A percentile compares a stretch with the other conserved stretches of the same genome.
phyloP scores from a whole-genome alignment of 2,888 invertebrate genomes.

The Herminia tarsipennalis region DNA sequence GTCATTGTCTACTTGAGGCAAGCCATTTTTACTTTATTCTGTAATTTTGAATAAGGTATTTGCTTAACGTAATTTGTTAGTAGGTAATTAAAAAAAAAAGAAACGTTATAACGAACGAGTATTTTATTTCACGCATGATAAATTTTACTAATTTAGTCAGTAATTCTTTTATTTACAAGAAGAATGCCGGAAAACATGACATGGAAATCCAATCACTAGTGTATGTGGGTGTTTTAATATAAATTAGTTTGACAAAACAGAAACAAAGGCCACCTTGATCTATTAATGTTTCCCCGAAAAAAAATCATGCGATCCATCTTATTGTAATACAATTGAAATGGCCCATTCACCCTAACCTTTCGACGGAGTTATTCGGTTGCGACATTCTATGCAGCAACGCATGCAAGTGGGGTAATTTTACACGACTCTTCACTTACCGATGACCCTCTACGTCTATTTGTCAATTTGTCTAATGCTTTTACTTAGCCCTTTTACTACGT shows the following conservation, averaged over 20 bases:
- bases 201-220: neutral
- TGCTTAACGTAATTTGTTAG: constrained; percentile 13
- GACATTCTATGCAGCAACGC: constrained; percentile 47
- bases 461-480: constrained; percentile 9
- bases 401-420: constrained; percentile 52
- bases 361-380: constrained; percentile 52
- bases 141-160: neutral
- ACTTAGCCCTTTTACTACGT: constrained; percentile 9
- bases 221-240: no score
- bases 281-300: constrained; percentile 12
- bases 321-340: constrained; percentile 38
- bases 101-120: no score
- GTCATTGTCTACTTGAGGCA: constrained; percentile 32
- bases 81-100: neutral
- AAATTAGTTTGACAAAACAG: neutral
- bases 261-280: constrained; percentile 1
- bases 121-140: neutral
- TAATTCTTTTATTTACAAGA: neutral
- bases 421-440: constrained; percentile 59
- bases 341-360: constrained; percentile 60
- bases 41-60: constrained; percentile 14
- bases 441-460: constrained; percentile 23
- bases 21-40: constrained; percentile 23
- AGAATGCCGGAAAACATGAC: neutral
- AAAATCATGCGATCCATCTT: constrained; percentile 21